phyloP scores from a whole-genome alignment of 2,797 vertebrate species.

The Crocidura indochinensis region DNA sequence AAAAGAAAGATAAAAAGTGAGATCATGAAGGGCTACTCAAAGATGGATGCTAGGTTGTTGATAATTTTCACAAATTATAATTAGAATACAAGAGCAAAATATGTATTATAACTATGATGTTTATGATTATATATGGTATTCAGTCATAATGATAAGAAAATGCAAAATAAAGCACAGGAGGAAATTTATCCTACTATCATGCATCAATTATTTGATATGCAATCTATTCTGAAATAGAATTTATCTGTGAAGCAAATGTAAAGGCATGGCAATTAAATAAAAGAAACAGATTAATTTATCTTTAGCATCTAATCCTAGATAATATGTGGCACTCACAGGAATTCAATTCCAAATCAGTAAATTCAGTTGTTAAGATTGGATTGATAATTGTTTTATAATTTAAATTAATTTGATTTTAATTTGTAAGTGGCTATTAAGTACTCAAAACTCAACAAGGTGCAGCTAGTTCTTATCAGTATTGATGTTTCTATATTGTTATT shows the following conservation, averaged over 20 bases:
- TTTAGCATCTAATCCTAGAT: constrained; percentile 24
- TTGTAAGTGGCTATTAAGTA: neutral
- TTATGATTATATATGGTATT: neutral
- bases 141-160: neutral
- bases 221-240: neutral
- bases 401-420: constrained; percentile 17
- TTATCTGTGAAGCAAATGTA: constrained; percentile 43
- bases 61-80: neutral
- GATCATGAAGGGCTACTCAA: neutral
- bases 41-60: neutral
- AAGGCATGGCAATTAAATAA: constrained; percentile 16
- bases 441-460: constrained; percentile 12
- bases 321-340: neutral
- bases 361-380: constrained; percentile 32
- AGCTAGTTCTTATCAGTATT: neutral
- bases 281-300: constrained; percentile 39
- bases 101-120: neutral
- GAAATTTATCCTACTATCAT: constrained; percentile 4
- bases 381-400: constrained; percentile 31
- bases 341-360: constrained; percentile 15
- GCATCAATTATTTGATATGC: neutral
- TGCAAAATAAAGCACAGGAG: neutral
- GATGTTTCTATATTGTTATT: neutral
- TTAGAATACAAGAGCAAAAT: neutral
- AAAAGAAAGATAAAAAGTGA: constrained; percentile 19